A percentile compares a stretch with the other conserved stretches of the same genome.
phyloP scores from a whole-genome alignment of 2,888 invertebrate genomes.

The Melanotus villosus region DNA sequence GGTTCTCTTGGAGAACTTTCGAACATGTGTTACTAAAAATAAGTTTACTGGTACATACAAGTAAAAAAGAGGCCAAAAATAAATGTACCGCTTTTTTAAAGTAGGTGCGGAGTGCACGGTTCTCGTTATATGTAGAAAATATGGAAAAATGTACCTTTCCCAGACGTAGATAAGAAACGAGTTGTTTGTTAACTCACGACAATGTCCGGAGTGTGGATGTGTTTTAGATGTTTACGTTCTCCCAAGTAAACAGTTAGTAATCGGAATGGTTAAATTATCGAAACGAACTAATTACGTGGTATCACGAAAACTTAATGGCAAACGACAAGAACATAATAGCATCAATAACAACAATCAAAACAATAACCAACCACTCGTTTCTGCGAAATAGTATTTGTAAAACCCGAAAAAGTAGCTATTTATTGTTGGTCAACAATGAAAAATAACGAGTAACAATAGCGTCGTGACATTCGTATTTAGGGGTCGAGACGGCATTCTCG shows the following conservation, averaged over 20 bases:
- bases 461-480: too few species aligned
- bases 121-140: not conserved
- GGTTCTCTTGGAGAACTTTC: not conserved
- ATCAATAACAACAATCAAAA: not conserved
- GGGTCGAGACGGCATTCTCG: conserved; percentile 6
- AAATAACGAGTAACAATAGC: conserved; percentile 2
- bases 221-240: conserved; percentile 2
- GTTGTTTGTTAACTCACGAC: conserved; percentile 9
- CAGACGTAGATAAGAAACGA: conserved; percentile 14
- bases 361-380: not conserved
- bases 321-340: not conserved
- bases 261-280: conserved; percentile 10
- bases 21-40: conserved; percentile 28
- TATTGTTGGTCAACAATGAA: conserved; percentile 4
- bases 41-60: conserved; percentile 1
- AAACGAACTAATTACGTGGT: not conserved
- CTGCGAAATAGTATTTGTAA: not conserved
- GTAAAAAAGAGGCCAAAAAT: conserved; percentile 24
- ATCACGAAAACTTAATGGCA: conserved; percentile 1
- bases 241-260: conserved; percentile 3
- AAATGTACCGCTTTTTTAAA: conserved; percentile 8
- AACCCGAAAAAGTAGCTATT: not conserved
- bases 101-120: not conserved
- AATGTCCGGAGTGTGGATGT: conserved; percentile 4
- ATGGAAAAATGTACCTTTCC: not conserved